Evolutionary conservation across 2,797 vertebrate genomes (phyloP).

Genomic region (Lutjanus campechanus): DNA sequence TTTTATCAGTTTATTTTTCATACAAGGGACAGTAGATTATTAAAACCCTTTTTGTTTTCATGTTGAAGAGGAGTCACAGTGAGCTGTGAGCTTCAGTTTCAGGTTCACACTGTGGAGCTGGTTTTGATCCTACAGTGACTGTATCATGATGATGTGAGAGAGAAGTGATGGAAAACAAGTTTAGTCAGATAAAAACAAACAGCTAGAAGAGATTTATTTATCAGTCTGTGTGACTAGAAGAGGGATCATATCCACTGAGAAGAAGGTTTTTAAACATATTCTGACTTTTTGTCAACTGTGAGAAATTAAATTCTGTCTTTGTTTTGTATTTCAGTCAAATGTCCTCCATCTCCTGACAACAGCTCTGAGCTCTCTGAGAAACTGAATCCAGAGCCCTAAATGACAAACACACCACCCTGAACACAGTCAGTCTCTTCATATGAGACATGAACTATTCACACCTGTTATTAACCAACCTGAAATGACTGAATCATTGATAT

Average conservation of each 20-base stretch:
- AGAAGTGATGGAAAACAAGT: too few relatives aligned
- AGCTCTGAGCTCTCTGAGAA: background rate
- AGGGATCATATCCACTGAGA: too few relatives aligned
- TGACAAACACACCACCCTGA: background rate
- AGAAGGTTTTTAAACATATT: background rate
- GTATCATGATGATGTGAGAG: too few relatives aligned
- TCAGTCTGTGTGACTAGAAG: too few relatives aligned
- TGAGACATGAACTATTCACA: background rate
- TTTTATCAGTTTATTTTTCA: too few relatives aligned
- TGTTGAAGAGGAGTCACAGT: too few relatives aligned
- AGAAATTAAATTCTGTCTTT: background rate
- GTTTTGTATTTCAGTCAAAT: slow-evolving; percentile 25
- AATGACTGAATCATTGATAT: background rate
- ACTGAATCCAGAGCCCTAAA: slow-evolving; percentile 10
- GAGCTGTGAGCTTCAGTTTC: too few relatives aligned
- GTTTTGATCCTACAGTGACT: too few relatives aligned
- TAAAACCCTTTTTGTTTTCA: too few relatives aligned
- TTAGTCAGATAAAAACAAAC: background rate
- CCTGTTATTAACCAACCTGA: background rate
- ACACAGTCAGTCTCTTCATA: slow-evolving; percentile 28
- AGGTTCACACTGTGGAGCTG: too few relatives aligned
- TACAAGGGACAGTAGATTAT: too few relatives aligned
- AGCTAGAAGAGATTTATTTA: background rate
- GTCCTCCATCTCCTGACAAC: slow-evolving; percentile 12
- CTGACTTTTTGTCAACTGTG: background rate